These are phyloP conservation scores for Rhinoptilus africanus DNA, from an alignment of 2,113 vertebrate genomes.

Conservation along the genomic window DNA sequence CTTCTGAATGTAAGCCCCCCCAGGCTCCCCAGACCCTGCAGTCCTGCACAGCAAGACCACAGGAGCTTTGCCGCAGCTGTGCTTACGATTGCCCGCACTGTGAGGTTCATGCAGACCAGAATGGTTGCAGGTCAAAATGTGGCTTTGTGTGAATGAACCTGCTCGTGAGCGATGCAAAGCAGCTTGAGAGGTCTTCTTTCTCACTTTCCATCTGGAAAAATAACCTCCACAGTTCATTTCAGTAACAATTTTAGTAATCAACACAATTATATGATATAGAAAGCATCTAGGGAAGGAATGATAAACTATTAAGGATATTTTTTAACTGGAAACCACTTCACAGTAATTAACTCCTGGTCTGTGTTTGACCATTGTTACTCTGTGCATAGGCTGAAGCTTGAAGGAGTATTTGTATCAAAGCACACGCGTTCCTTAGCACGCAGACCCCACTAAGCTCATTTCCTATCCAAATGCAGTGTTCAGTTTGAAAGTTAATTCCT, in stretches of 20 bases:
- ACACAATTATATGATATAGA: neutral
- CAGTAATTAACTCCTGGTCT: neutral
- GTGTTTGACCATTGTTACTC: neutral
- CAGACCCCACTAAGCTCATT: conserved; percentile 40
- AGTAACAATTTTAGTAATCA: neutral
- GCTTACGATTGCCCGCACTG: neutral
- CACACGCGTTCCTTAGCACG: neutral
- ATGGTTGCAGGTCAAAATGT: neutral
- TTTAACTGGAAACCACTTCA: neutral
- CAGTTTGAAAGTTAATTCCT: conserved; percentile 34
- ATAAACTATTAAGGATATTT: neutral
- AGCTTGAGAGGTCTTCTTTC: neutral
- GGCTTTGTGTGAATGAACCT: neutral
- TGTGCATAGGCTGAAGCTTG: neutral
- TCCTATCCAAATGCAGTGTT: conserved; percentile 28
- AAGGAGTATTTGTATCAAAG: neutral
- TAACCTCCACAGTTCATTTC: neutral
- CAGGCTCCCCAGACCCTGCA: neutral
- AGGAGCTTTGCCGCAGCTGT: neutral
- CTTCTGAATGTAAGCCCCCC: neutral
- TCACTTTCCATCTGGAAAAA: neutral
- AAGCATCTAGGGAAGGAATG: neutral
- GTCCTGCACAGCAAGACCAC: neutral
- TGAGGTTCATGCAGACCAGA: neutral
- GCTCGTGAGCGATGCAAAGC: neutral